Evolutionary conservation across 2,888 invertebrate species (phyloP).

Genomic region (Agonopterix arenella): DNA sequence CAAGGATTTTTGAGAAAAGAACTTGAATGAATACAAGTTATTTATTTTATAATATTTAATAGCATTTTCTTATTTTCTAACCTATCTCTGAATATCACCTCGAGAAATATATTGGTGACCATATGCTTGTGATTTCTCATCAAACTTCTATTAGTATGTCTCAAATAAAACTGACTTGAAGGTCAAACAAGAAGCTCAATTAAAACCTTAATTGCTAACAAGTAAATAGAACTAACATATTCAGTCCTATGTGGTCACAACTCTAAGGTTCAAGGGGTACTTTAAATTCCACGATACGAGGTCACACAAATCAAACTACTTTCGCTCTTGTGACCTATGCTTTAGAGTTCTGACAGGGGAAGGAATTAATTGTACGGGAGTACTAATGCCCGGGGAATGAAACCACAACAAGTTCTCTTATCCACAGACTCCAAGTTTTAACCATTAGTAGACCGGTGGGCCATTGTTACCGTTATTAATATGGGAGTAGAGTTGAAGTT

Average conservation of each 20-base stretch:
- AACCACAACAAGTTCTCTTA: constrained; percentile 18
- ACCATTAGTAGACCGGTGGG: constrained; percentile 11
- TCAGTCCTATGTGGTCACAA: constrained; percentile 41
- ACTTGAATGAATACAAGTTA: too few species aligned
- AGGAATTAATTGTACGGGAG: neutral
- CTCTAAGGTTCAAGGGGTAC: constrained; percentile 8
- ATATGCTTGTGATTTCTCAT: neutral
- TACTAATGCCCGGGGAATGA: constrained; percentile 6
- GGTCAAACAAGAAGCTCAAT: constrained; percentile 33
- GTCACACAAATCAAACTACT: too few species aligned
- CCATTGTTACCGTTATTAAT: constrained; percentile 7
- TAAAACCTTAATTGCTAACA: constrained; percentile 38
- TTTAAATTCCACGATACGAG: too few species aligned
- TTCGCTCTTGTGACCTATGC: too few species aligned
- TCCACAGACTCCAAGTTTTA: constrained; percentile 8
- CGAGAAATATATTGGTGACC: too few species aligned
- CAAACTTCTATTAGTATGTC: neutral
- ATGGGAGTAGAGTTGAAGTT: neutral
- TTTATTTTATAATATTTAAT: too few species aligned
- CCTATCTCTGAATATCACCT: too few species aligned
- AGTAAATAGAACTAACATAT: constrained; percentile 45
- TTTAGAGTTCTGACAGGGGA: too few species aligned
- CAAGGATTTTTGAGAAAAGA: too few species aligned
- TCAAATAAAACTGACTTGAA: constrained; percentile 3
- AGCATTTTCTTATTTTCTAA: too few species aligned